Evolutionary conservation across 1,140 invertebrate species (phyloP), one percentile per base, ranked within the genome.

Genomic region (Pseudoatta argentina): DNA sequence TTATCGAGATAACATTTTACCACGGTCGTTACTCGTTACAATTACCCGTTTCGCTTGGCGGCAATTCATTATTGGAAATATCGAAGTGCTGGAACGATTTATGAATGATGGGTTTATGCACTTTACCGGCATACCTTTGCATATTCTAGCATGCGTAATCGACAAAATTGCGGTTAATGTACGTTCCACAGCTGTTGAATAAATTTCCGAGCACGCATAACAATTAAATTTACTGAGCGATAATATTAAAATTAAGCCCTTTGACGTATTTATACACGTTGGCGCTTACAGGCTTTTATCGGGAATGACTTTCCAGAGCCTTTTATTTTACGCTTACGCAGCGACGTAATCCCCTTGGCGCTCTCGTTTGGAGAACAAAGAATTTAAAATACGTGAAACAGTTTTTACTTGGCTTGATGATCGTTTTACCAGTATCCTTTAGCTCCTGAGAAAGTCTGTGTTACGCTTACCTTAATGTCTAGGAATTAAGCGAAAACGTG

Each of bases 401-500:
- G 48, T 73, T 72, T 48, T 83, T 55, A 73, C 34, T 61, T 30
- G 21, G 79, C 69, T 82, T 75, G 55, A 83, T 51, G 24, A 44
- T 44, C 39, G 30, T 21, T 57, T n/a, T 57, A 7, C 34, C 24
- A 66, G 78, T 57, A 71, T 71, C 21, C 64, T 27, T 81, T 27
- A n/a, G 51, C 51, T 57, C 3, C 34, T 14, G 69, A 61, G 55
- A 8, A 72, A 59, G 39, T 12, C 21, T 21, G 51, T 51, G 30
- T 73, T 73, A 73, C 39, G 24, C 18, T 55, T 61, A 48, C 44
- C 69, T 83, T 75, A 73, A 83, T 24, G 39, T 61, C 5, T 57
- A 16, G 57, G 53, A 83, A 73, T 83, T 69, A 75, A 83, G 79
- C 44, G 55, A 72, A 63, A 73, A 83, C 69, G 69, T 75, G 78